A percentile compares a stretch with the other conserved stretches of the same genome.
phyloP scores from a whole-genome alignment of 2,113 vertebrate species.

The Prunella fulvescens region DNA sequence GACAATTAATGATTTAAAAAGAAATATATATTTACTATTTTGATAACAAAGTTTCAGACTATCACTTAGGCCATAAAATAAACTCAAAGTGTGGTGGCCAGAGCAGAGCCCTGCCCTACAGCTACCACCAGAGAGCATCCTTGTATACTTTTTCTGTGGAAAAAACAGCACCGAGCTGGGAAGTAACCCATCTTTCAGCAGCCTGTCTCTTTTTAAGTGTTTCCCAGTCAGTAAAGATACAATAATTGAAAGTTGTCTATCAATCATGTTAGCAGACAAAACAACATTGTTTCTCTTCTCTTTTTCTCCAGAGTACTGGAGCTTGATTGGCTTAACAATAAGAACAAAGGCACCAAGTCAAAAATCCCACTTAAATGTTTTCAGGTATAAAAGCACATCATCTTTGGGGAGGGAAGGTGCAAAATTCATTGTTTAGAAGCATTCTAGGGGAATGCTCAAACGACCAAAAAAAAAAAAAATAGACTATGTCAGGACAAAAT shows the following conservation, averaged over 20 bases:
- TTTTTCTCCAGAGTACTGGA: conserved; percentile 26
- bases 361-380: conserved; percentile 47
- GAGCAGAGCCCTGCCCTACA: background rate
- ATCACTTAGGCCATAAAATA: background rate
- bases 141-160: conserved; percentile 57
- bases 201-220: conserved; percentile 21
- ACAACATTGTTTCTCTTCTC: conserved; percentile 51
- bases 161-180: background rate
- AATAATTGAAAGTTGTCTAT: conserved; percentile 66
- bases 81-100: background rate
- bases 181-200: conserved; percentile 7
- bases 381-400: conserved; percentile 19
- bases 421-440: conserved; percentile 39
- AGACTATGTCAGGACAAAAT: fast-evolving
- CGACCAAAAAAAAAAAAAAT: background rate
- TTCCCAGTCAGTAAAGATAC: conserved; percentile 33
- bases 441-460: background rate
- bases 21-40: background rate
- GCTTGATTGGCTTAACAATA: conserved; percentile 11
- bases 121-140: conserved; percentile 53
- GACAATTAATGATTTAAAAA: background rate
- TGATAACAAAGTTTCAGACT: background rate
- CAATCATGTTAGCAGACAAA: conserved; percentile 65
- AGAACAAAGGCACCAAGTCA: conserved; percentile 12
- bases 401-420: conserved; percentile 5